Conservation (phyloP, 2,797 vertebrate genomes). For the Erpetoichthys calabaricus region DNA sequence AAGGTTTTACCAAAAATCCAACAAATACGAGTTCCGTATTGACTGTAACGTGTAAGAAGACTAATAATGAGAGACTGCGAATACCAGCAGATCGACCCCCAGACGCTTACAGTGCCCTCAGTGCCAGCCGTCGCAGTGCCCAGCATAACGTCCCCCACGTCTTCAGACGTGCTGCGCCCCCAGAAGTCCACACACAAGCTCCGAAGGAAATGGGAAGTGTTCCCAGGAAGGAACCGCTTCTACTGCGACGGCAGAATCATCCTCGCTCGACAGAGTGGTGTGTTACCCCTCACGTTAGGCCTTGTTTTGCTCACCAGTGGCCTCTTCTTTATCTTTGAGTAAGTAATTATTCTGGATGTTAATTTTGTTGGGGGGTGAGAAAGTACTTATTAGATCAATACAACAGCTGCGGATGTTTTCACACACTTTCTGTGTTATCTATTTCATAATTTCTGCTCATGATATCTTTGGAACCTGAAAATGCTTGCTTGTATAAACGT, state of each 20-base stretch:
- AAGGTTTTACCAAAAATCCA: too few species aligned
- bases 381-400: not conserved
- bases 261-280: slow-evolving; percentile 72
- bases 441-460: too few species aligned
- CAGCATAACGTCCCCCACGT: slow-evolving; percentile 26
- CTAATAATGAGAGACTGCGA: slow-evolving; percentile 76
- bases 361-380: too few species aligned
- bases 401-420: too few species aligned
- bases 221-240: slow-evolving; percentile 81
- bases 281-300: slow-evolving; percentile 76
- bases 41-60: not conserved
- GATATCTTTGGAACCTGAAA: too few species aligned
- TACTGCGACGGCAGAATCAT: slow-evolving; percentile 82
- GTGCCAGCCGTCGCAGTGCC: slow-evolving; percentile 4
- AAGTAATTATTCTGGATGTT: slow-evolving; percentile 37
- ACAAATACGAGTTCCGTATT: slow-evolving; percentile 9
- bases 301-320: slow-evolving; percentile 79
- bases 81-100: slow-evolving; percentile 81
- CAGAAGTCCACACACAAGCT: slow-evolving; percentile 29
- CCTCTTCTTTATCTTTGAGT: slow-evolving; percentile 94
- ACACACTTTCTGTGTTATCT: too few species aligned
- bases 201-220: slow-evolving; percentile 79
- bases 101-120: slow-evolving; percentile 38
- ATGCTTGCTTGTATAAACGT: too few species aligned
- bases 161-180: slow-evolving; percentile 21